A percentile compares a stretch with the other conserved stretches of the same genome.
These are phyloP conservation scores for Leptopilina clavipes DNA, from an alignment of 1,140 invertebrate genomes.

Conservation along the genomic window DNA sequence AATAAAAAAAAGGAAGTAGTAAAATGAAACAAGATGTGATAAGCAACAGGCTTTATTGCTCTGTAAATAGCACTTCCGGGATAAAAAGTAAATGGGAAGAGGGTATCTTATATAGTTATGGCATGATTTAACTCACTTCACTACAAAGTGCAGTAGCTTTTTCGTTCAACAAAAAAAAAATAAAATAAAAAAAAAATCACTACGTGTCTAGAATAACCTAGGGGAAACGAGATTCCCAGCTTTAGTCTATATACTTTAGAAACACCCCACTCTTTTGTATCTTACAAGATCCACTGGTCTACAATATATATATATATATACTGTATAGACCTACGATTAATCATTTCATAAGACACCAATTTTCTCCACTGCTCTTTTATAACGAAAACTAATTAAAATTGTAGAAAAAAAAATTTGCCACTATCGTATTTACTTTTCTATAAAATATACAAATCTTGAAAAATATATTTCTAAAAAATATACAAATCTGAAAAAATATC, in stretches of 20 bases:
- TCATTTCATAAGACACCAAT: too few species aligned
- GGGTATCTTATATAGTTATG: constrained; percentile 8
- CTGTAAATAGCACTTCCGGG: constrained; percentile 2
- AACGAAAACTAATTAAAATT: too few species aligned
- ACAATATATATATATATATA: too few species aligned
- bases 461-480: too few species aligned
- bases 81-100: not conserved
- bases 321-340: too few species aligned
- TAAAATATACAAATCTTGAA: too few species aligned
- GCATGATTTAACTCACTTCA: constrained; percentile 12
- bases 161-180: constrained; percentile 14
- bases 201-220: constrained; percentile 13
- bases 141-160: constrained; percentile 15
- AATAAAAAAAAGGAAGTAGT: not conserved
- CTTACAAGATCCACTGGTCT: not conserved
- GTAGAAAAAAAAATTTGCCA: too few species aligned
- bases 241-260: not conserved
- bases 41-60: constrained; percentile 16
- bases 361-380: too few species aligned
- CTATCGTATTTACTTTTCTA: too few species aligned
- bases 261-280: not conserved
- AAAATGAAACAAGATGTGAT: constrained; percentile 18
- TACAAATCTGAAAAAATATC: too few species aligned
- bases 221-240: not conserved
- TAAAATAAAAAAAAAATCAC: not conserved